Evolutionary conservation across 2,113 vertebrate genomes (phyloP), one percentile per base, ranked within the genome.

Genomic region (Galeopterus variegatus): DNA sequence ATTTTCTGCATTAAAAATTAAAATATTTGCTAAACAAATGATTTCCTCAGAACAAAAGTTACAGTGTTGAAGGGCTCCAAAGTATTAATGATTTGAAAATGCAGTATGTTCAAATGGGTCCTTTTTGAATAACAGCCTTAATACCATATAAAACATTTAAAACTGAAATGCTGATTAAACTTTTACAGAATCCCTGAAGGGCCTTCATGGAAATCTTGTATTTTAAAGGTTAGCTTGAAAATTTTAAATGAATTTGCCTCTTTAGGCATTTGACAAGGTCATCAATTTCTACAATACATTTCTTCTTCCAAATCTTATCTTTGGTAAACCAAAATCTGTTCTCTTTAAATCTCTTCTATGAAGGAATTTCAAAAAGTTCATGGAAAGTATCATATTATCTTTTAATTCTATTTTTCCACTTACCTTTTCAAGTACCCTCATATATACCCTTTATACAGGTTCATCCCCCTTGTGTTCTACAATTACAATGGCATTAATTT

Each of bases 191-290:
- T 91, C 41, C 31, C 81, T 86, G 45, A 90, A 85, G 26, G 58
- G 48, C 41, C 54, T 88, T 85, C 28, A 93, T 9, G 93, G 36
- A 79, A 95, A 33, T 23, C n/a, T 75, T 93, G 15, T 54, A 79
- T 93, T 87, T 94, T 93, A 96, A 96, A 93, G 45, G 69, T 97
- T 83, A 97, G 19, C 48, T 84, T 70, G 4, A 85, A 96, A 95
- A 31, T 7, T 83, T 89, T 60, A 90, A 94, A 88, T 36, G n/a
- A 88, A 58, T 73, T 64, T 72, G 72, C 4, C 14, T 54, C 14
- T 84, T 91, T 75, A 50, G 13, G 24, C 21, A 73, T 93, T 95
- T 95, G 52, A 94, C 21, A 93, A 89, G 31, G 50, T 81, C 36
- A 83, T 86, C 12, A 52, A 13, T 86, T 89, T 94, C 56, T 88